These are phyloP conservation scores for Kryptolebias marmoratus DNA, from an alignment of 2,113 vertebrate genomes.

Conservation along the genomic window DNA sequence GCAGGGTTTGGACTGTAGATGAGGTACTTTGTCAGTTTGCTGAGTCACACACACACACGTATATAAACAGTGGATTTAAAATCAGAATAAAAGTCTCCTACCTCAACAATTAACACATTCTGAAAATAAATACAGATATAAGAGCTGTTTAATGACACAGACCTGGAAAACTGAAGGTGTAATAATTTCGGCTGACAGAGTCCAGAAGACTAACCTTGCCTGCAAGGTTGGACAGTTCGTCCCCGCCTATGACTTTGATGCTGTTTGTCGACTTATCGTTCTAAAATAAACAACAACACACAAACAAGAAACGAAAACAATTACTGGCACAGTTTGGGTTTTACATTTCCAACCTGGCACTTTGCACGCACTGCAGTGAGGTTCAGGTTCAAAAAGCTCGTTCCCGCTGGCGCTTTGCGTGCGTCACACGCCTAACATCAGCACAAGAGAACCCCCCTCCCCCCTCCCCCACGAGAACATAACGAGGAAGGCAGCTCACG, in stretches of 20 bases:
- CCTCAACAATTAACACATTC: constrained; percentile 91
- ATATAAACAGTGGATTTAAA: neutral
- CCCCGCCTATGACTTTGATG: constrained; percentile 83
- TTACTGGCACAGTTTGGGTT: too few species aligned
- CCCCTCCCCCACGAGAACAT: constrained; percentile 19
- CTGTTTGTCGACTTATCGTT: constrained; percentile 81
- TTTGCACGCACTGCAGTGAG: neutral
- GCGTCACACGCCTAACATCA: constrained; percentile 16
- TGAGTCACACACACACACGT: neutral
- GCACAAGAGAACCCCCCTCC: constrained; percentile 8
- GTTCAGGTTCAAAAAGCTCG: constrained; percentile 4
- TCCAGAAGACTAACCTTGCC: constrained; percentile 79
- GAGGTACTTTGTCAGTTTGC: neutral
- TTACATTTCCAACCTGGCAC: neutral
- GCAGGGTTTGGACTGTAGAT: neutral
- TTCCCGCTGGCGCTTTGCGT: constrained; percentile 13
- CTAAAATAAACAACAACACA: constrained; percentile 61
- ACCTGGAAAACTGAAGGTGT: neutral
- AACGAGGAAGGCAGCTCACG: constrained; percentile 71
- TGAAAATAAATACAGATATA: constrained; percentile 48
- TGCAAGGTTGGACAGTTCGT: constrained; percentile 80
- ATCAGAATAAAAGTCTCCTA: constrained; percentile 60
- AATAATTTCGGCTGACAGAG: neutral
- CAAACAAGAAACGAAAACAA: neutral
- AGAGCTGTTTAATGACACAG: neutral